Conservation (phyloP, 2,113 vertebrate genomes). For the Myiagra hebetior region DNA sequence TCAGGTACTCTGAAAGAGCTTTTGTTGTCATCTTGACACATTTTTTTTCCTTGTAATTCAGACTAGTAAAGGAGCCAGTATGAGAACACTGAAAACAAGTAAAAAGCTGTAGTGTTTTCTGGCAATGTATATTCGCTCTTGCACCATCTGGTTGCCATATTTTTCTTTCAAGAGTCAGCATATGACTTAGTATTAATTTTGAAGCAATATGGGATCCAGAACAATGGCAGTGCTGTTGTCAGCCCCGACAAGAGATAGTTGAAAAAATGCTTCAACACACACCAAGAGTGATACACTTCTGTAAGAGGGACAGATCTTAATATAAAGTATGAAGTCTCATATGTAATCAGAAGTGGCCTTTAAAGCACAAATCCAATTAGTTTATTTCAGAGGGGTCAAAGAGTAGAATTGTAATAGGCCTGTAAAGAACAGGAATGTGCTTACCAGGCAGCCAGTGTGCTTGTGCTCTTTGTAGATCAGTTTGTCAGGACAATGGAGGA, state of each 20-base stretch:
- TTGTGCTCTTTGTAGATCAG: neutral
- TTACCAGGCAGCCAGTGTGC: neutral
- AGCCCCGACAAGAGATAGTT: neutral
- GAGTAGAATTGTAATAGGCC: neutral
- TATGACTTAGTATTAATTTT: neutral
- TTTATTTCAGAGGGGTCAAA: neutral
- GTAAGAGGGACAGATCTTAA: neutral
- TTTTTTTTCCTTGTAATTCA: neutral
- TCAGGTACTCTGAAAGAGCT: neutral
- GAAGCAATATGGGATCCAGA: neutral
- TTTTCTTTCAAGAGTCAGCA: neutral
- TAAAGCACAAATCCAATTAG: neutral
- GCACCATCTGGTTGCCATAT: neutral
- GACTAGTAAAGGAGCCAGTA: neutral
- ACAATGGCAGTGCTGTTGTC: neutral
- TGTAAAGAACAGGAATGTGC: neutral
- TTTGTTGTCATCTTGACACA: neutral
- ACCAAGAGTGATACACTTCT: neutral
- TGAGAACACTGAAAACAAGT: neutral
- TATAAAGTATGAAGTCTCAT: neutral
- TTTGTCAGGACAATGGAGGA: neutral
- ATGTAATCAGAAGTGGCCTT: neutral
- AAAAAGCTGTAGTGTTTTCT: neutral
- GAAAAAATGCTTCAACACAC: neutral
- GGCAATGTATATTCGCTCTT: neutral